Evolutionary conservation across 2,113 vertebrate species (phyloP).

Genomic region (Sterna hirundo): DNA sequence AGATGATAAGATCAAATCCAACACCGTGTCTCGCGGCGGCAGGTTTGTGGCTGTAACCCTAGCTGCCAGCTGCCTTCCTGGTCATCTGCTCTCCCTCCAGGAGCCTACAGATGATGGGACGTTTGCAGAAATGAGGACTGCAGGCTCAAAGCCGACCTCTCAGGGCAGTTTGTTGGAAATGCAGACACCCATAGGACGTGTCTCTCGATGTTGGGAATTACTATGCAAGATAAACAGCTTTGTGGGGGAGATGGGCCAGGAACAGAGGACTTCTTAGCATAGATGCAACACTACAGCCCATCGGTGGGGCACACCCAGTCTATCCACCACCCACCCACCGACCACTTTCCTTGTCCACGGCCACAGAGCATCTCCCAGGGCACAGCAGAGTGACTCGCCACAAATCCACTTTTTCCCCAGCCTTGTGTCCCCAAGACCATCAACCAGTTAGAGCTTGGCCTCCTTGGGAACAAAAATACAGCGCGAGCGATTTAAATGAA

Average conservation of each 20-base stretch:
- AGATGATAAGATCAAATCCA: conserved; percentile 69
- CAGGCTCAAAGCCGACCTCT: not conserved
- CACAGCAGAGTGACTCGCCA: not conserved
- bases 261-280: not conserved
- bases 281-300: fast-evolving
- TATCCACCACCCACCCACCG: not conserved
- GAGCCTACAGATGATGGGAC: not conserved
- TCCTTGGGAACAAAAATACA: not conserved
- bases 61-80: conserved; percentile 18
- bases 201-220: not conserved
- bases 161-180: not conserved
- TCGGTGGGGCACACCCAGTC: not conserved
- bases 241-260: not conserved
- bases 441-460: not conserved
- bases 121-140: not conserved
- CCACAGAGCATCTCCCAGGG: not conserved
- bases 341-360: not conserved
- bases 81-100: not conserved
- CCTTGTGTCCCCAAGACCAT: not conserved
- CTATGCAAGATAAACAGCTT: not conserved
- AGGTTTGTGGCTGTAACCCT: conserved; percentile 23
- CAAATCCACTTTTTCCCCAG: not conserved
- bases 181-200: not conserved
- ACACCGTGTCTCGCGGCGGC: not conserved
- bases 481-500: not conserved